A percentile compares a stretch with the other conserved stretches of the same genome.
These are phyloP conservation scores for Platichthys flesus DNA, from an alignment of 2,113 vertebrate genomes.

Conservation along the genomic window DNA sequence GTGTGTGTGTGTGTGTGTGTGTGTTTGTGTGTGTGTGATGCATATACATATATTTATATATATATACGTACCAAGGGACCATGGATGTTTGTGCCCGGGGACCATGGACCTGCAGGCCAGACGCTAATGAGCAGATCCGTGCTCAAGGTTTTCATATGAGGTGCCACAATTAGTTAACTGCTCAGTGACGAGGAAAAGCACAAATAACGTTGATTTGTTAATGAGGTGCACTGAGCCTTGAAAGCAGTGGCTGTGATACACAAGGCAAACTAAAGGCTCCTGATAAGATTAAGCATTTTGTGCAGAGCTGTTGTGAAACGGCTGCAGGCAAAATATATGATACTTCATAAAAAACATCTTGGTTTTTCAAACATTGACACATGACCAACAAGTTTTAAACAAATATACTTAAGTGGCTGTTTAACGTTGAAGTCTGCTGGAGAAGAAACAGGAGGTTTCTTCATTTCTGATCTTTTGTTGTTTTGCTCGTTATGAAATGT, in stretches of 20 bases:
- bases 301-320: background rate
- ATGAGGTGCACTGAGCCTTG: constrained; percentile 46
- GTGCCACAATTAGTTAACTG: constrained; percentile 56
- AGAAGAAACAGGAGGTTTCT: too few species aligned
- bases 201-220: constrained; percentile 54
- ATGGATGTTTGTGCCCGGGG: constrained; percentile 46
- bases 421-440: too few species aligned
- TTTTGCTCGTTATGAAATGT: too few species aligned
- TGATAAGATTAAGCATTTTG: constrained; percentile 24
- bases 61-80: background rate
- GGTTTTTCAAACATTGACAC: too few species aligned
- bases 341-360: too few species aligned
- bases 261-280: constrained; percentile 6
- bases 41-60: background rate
- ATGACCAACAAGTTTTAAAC: too few species aligned
- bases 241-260: constrained; percentile 3
- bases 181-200: constrained; percentile 48
- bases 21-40: constrained; percentile 7
- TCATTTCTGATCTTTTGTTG: background rate
- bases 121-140: constrained; percentile 65
- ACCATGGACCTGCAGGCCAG: background rate
- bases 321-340: too few species aligned
- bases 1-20: constrained; percentile 24
- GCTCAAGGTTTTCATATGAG: constrained; percentile 23
- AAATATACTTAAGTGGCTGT: too few species aligned